Evolutionary conservation across 1,140 invertebrate genomes (phyloP).

Genomic region (Cyclina sinensis): DNA sequence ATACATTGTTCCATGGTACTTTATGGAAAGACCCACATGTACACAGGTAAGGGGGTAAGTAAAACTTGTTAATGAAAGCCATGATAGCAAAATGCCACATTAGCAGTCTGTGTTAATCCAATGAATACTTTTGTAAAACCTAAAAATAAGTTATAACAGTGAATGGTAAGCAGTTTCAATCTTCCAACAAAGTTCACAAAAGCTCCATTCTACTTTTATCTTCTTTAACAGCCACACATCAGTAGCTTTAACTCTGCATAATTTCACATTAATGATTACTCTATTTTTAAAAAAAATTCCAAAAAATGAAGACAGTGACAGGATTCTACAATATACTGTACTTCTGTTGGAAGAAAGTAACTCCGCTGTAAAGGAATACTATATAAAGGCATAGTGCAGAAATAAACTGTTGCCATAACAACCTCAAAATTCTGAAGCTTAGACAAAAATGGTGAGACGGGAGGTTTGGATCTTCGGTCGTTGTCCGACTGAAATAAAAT

Average conservation of each 20-base stretch:
- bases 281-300: too few relatives aligned
- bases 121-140: not conserved
- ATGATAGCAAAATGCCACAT: not conserved
- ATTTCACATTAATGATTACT: too few relatives aligned
- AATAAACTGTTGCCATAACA: conserved; percentile 19
- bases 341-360: conserved; percentile 13
- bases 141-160: not conserved
- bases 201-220: too few relatives aligned
- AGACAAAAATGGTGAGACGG: conserved; percentile 65
- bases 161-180: not conserved
- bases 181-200: conserved; percentile 12
- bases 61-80: not conserved
- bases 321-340: too few relatives aligned
- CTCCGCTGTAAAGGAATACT: not conserved
- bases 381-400: conserved; percentile 23
- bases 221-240: too few relatives aligned
- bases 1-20: too few relatives aligned
- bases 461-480: conserved; percentile 45
- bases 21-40: too few relatives aligned
- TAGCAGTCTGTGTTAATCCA: not conserved
- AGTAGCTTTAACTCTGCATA: too few relatives aligned
- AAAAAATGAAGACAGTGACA: too few relatives aligned
- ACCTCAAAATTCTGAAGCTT: conserved; percentile 69
- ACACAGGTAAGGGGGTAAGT: not conserved
- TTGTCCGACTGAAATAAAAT: conserved; percentile 65